These are phyloP conservation scores for Pelochelys cantorii DNA, from an alignment of 2,797 vertebrate genomes.

Conservation along the genomic window DNA sequence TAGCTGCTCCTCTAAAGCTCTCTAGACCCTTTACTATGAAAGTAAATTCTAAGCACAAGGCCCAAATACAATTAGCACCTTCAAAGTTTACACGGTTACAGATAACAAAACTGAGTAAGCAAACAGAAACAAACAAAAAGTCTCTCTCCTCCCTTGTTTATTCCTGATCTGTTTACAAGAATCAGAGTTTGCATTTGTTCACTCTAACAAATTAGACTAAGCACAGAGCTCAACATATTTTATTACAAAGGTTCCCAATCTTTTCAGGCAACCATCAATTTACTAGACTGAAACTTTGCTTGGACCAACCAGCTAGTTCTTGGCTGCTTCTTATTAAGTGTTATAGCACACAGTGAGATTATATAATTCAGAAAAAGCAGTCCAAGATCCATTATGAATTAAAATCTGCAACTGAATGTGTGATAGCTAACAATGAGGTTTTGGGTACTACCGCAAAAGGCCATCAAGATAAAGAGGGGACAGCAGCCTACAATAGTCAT, in stretches of 20 bases:
- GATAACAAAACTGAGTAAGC: not conserved
- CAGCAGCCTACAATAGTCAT: not conserved
- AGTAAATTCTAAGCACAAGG: not conserved
- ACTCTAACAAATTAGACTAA: not conserved
- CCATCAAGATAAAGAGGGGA: not conserved
- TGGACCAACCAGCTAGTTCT: not conserved
- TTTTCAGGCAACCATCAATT: not conserved
- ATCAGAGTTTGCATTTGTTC: not conserved
- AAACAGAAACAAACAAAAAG: not conserved
- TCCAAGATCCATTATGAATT: not conserved
- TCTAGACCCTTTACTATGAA: not conserved
- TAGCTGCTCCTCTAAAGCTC: not conserved
- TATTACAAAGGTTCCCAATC: not conserved
- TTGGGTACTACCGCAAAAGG: fast-evolving
- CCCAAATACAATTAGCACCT: not conserved
- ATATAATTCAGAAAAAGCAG: not conserved
- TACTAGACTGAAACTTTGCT: not conserved
- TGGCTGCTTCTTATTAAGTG: not conserved
- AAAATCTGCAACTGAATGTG: not conserved
- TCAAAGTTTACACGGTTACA: not conserved
- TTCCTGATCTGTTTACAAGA: not conserved
- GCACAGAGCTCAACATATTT: not conserved
- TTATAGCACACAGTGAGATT: not conserved
- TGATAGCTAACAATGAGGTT: not conserved
- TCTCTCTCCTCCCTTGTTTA: not conserved